Conservation (phyloP, 2,888 invertebrate genomes). For the Tetranychus piercei region DNA sequence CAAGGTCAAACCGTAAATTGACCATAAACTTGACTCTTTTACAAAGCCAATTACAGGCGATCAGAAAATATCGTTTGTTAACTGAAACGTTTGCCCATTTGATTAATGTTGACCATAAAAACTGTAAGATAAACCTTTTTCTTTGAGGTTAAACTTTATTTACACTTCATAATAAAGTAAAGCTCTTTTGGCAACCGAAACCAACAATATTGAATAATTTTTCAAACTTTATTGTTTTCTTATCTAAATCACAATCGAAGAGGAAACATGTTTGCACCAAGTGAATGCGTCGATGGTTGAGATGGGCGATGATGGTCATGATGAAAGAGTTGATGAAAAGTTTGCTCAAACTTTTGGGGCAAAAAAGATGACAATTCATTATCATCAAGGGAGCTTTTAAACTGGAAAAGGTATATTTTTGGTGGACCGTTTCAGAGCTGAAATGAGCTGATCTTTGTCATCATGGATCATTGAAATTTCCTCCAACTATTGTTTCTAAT, state of each 20-base stretch:
- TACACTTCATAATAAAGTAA: too few relatives aligned
- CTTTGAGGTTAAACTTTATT: too few relatives aligned
- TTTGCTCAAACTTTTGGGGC: not conserved
- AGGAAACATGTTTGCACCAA: too few relatives aligned
- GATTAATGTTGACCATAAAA: too few relatives aligned
- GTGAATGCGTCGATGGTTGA: too few relatives aligned
- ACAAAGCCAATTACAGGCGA: not conserved
- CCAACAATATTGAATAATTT: too few relatives aligned
- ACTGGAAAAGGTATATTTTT: not conserved
- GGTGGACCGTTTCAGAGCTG: not conserved
- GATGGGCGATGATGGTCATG: not conserved
- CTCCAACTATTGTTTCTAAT: not conserved
- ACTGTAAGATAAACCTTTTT: too few relatives aligned
- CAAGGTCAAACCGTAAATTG: not conserved
- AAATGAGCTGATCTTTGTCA: not conserved
- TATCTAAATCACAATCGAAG: too few relatives aligned
- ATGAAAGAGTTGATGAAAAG: not conserved
- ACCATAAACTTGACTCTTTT: slow-evolving; percentile 1
- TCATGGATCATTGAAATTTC: not conserved
- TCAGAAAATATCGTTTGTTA: too few relatives aligned
- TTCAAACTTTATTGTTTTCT: too few relatives aligned
- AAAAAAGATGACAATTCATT: not conserved
- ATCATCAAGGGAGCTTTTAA: not conserved
- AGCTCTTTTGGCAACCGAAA: too few relatives aligned
- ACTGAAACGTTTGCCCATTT: too few relatives aligned